Percentiles rank a stretch among this genome's conserved stretches.
Evolutionary conservation across 2,113 vertebrate genomes (phyloP).

Genomic region (Alectura lathami): DNA sequence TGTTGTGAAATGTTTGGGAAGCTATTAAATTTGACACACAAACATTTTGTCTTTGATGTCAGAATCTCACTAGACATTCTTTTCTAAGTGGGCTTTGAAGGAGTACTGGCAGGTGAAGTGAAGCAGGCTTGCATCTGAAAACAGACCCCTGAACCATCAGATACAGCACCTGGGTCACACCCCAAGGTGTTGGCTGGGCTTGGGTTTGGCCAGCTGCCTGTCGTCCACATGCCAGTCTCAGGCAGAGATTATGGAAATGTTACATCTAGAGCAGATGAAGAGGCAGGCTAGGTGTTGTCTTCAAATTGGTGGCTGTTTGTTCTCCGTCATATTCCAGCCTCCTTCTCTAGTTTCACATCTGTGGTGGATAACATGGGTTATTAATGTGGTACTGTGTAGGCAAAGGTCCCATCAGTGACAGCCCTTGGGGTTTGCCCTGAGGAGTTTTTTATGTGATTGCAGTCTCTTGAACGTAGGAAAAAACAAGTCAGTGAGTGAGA

Average conservation of each 20-base stretch:
- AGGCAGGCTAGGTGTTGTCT: background rate
- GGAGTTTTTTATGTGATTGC: background rate
- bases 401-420: background rate
- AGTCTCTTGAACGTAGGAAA: background rate
- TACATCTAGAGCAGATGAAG: background rate
- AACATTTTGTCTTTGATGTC: background rate
- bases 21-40: background rate
- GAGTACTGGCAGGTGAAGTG: background rate
- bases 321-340: background rate
- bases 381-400: background rate
- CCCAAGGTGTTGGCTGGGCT: background rate
- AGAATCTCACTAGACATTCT: background rate
- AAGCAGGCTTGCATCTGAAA: background rate
- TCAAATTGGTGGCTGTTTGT: background rate
- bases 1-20: background rate
- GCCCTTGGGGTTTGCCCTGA: background rate
- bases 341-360: background rate
- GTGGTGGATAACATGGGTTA: background rate
- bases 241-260: background rate
- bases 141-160: fast-evolving
- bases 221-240: background rate
- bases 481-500: background rate
- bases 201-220: background rate
- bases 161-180: background rate
- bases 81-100: background rate